phyloP scores from a whole-genome alignment of 2,888 invertebrate genomes.

The Cosmia pyralina region DNA sequence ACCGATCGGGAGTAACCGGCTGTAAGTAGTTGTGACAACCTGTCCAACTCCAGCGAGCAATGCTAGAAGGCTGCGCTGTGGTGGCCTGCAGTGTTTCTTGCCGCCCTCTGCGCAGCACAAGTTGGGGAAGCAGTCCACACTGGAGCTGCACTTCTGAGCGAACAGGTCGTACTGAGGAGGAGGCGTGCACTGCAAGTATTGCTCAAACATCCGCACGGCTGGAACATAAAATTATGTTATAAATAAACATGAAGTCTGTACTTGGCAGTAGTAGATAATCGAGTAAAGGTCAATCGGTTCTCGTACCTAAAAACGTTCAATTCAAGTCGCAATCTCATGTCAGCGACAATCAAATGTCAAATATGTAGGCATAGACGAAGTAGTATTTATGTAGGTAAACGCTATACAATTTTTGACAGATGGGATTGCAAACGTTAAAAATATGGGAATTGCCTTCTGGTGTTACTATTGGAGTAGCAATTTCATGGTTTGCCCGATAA shows the following conservation, averaged over 20 bases:
- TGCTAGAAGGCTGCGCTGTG: constrained; percentile 92
- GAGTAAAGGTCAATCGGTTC: too few species aligned
- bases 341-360: too few species aligned
- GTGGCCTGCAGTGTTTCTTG: constrained; percentile 93
- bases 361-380: too few species aligned
- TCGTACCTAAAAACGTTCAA: too few species aligned
- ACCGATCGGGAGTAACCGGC: too few species aligned
- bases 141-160: constrained; percentile 92
- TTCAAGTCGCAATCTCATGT: too few species aligned
- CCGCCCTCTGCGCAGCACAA: constrained; percentile 94
- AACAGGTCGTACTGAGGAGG: constrained; percentile 93
- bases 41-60: constrained; percentile 91
- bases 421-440: too few species aligned
- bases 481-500: neutral
- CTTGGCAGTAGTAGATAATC: neutral
- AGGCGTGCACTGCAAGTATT: constrained; percentile 93
- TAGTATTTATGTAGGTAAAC: too few species aligned
- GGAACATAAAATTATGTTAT: constrained; percentile 38
- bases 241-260: neutral
- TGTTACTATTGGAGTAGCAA: neutral
- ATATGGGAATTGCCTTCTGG: too few species aligned
- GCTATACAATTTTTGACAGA: too few species aligned
- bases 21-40: constrained; percentile 75
- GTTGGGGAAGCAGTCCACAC: constrained; percentile 94
- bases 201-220: constrained; percentile 89